Evolutionary conservation across 2,113 vertebrate species (phyloP), one percentile per base, ranked within the genome.

Genomic region (Clupea harengus): DNA sequence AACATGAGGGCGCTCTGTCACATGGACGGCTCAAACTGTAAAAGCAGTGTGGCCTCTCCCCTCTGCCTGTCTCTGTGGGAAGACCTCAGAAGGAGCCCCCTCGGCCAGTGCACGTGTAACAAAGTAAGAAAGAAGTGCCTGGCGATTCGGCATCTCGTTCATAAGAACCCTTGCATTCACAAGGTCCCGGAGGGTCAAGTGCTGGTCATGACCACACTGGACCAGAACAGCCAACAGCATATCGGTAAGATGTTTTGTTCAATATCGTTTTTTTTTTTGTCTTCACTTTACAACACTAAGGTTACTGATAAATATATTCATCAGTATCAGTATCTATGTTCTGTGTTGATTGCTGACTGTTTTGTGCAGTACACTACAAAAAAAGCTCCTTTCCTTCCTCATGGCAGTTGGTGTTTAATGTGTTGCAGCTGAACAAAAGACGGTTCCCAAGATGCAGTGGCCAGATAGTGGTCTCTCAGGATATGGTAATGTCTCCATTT

Each of bases 381-480:
- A 67, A 78, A 78, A 17, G 28, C 72, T 60, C 4, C 13, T 78
- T 78, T 15, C 72, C 64, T 32, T 39, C 64, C 25, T 78, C 10
- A 78, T 78, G 72, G 32, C 28, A 78, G 28, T 39, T 78, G 64
- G n/a, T 28, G 86, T 54, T 0, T 88, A 72, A 91, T 39, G 88
- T 95, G 93, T 92, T 90, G 72, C 88, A 95, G 93, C 90, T 89
- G 89, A 89, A 67, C 82, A 88, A 83, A 92, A 87, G 87, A 91
- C 44, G 22, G 92, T 93, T 88, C 89, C 89, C 81, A 87, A 90
- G 83, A 87, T 90, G 57, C 93, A 95, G 0, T 95, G 95, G 97
- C 89, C 93, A 88, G 90, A 91, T 67, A 97, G 94, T 85, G 52
- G 81, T 88, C 94, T 96, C 86, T 88, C 91, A 25, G 89, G 91